phyloP scores from a whole-genome alignment of 1,140 invertebrate genomes.

The Mercenaria mercenaria region DNA sequence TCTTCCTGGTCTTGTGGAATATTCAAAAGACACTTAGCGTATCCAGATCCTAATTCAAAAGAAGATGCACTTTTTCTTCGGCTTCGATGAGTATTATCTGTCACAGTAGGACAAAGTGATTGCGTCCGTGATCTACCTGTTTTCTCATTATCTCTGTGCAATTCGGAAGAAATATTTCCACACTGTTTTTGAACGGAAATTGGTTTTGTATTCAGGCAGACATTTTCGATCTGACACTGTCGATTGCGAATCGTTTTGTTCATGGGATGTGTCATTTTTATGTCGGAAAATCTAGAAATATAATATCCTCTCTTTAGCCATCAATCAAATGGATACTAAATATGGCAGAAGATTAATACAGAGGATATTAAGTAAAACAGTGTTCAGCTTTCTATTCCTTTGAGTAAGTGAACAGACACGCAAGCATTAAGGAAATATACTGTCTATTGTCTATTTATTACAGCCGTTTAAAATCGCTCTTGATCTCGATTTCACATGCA shows the following conservation, averaged over 20 bases:
- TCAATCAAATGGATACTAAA: too few species aligned
- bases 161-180: neutral
- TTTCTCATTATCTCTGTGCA: neutral
- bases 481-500: too few species aligned
- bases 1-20: neutral
- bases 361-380: neutral
- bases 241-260: neutral
- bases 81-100: neutral
- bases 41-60: neutral
- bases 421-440: too few species aligned
- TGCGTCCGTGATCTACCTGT: neutral
- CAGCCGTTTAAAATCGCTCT: too few species aligned
- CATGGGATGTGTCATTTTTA: neutral
- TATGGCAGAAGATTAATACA: neutral
- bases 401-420: too few species aligned
- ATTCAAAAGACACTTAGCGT: neutral
- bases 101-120: neutral
- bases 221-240: neutral
- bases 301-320: neutral
- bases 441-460: too few species aligned
- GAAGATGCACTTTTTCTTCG: neutral
- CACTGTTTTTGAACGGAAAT: neutral
- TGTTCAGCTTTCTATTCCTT: neutral
- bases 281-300: neutral
- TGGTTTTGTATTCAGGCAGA: neutral